Percentiles rank a stretch among this genome's conserved stretches.
These are phyloP conservation scores for Thera britannica DNA, from an alignment of 2,888 invertebrate species.

Conservation along the genomic window DNA sequence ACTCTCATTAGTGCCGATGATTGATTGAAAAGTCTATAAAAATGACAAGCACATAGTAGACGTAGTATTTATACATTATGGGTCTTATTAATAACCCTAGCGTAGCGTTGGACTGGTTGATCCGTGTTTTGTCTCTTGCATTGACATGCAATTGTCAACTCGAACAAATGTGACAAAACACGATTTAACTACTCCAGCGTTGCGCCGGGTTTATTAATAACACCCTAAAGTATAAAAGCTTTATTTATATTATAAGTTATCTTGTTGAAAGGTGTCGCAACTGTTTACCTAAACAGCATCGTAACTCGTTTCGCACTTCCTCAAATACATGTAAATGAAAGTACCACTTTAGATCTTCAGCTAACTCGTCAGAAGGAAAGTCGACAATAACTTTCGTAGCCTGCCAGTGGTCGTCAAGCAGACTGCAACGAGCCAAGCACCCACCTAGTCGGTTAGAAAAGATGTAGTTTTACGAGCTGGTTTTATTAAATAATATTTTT, in stretches of 20 bases:
- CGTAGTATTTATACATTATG: not conserved
- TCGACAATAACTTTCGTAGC: constrained; percentile 31
- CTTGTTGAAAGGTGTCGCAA: not conserved
- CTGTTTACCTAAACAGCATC: constrained; percentile 3
- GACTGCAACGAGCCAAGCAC: constrained; percentile 17
- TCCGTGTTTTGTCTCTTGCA: too few species aligned
- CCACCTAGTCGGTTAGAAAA: constrained; percentile 25
- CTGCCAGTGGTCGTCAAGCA: constrained; percentile 25
- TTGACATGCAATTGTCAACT: too few species aligned
- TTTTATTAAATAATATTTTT: constrained; percentile 18
- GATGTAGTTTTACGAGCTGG: constrained; percentile 26
- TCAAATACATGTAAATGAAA: constrained; percentile 29
- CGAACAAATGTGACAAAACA: too few species aligned
- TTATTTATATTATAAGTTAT: not conserved
- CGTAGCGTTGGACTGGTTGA: too few species aligned
- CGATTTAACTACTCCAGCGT: too few species aligned
- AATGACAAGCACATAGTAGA: not conserved
- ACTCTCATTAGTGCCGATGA: not conserved
- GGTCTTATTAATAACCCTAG: too few species aligned
- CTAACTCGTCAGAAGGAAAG: constrained; percentile 29
- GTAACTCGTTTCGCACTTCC: constrained; percentile 27
- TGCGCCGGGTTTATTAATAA: too few species aligned
- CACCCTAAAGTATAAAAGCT: too few species aligned
- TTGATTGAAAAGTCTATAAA: not conserved
- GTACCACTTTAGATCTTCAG: constrained; percentile 28